Conservation (phyloP, 1,140 invertebrate species). For the Micrasema minimum region DNA sequence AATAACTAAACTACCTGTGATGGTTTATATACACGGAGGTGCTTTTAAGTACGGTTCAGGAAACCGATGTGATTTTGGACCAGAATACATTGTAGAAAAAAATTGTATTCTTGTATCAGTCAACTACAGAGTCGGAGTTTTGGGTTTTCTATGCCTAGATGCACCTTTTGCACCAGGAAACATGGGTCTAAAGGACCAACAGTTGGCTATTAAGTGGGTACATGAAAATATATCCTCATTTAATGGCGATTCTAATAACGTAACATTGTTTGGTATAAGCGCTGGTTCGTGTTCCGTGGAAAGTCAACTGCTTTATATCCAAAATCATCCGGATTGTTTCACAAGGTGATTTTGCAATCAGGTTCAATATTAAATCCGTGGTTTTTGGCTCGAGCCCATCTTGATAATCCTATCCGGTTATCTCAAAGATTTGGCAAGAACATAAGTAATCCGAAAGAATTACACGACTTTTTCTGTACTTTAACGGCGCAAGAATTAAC, state of each 20-base stretch:
- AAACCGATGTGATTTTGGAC: slow-evolving; percentile 20
- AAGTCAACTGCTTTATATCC: slow-evolving; percentile 65
- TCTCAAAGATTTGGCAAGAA: slow-evolving; percentile 14
- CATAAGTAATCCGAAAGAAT: slow-evolving; percentile 51
- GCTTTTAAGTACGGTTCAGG: slow-evolving; percentile 53
- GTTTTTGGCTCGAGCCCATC: slow-evolving; percentile 69
- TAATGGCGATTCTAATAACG: slow-evolving; percentile 69
- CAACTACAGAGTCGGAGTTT: slow-evolving; percentile 53
- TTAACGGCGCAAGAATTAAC: slow-evolving; percentile 58
- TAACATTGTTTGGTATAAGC: slow-evolving; percentile 69
- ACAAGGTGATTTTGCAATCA: slow-evolving; percentile 71
- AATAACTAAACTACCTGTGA: slow-evolving; percentile 63
- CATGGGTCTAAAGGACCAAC: slow-evolving; percentile 68
- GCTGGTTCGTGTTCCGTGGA: slow-evolving; percentile 70
- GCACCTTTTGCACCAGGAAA: slow-evolving; percentile 66
- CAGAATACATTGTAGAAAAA: slow-evolving; percentile 44
- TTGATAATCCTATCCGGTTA: slow-evolving; percentile 61
- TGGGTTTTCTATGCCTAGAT: slow-evolving; percentile 68
- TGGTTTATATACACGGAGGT: slow-evolving; percentile 75
- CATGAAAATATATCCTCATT: slow-evolving; percentile 70
- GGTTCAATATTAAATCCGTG: slow-evolving; percentile 68
- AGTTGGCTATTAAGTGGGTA: slow-evolving; percentile 68
- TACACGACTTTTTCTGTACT: slow-evolving; percentile 57
- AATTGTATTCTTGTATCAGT: slow-evolving; percentile 35
- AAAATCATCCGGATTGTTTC: slow-evolving; percentile 67